phyloP scores from a whole-genome alignment of 2,113 vertebrate genomes.

The Pycnonotus jocosus region DNA sequence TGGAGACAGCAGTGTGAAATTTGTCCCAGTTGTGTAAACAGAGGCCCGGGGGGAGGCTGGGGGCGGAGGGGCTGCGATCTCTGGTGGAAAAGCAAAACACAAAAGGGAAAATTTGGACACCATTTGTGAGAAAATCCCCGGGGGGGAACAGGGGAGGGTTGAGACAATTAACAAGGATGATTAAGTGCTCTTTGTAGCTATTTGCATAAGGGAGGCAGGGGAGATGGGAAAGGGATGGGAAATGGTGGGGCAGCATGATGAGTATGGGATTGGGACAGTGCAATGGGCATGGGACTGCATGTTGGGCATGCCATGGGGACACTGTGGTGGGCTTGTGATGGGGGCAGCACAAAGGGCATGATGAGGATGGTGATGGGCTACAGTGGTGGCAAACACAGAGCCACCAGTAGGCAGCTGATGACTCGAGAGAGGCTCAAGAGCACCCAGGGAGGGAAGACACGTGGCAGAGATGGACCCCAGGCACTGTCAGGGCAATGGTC shows the following conservation, averaged over 20 bases:
- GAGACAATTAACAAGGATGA: slow-evolving; percentile 54
- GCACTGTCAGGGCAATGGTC: background rate
- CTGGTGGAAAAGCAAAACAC: slow-evolving; percentile 77
- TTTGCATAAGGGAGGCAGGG: background rate
- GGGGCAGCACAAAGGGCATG: background rate
- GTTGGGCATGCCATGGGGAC: background rate
- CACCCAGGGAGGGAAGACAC: background rate
- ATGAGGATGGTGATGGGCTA: background rate
- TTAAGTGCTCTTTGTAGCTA: slow-evolving; percentile 8
- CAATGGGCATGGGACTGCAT: too few relatives aligned
- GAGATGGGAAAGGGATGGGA: background rate
- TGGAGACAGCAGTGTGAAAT: slow-evolving; percentile 64
- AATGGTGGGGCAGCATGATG: background rate
- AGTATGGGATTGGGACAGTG: background rate
- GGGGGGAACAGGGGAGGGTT: slow-evolving; percentile 23
- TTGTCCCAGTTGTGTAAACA: slow-evolving; percentile 82
- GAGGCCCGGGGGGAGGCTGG: slow-evolving; percentile 36
- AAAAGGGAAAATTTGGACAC: slow-evolving; percentile 79
- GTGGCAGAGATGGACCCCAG: background rate
- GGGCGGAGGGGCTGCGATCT: slow-evolving; percentile 36
- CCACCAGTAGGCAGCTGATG: background rate
- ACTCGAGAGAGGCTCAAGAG: background rate
- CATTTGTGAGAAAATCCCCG: slow-evolving; percentile 76
- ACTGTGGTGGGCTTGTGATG: background rate
- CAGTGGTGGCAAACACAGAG: background rate